Evolutionary conservation across 2,113 vertebrate species (phyloP), one percentile per base, ranked within the genome.

Genomic region (Trichomycterus rosablanca): DNA sequence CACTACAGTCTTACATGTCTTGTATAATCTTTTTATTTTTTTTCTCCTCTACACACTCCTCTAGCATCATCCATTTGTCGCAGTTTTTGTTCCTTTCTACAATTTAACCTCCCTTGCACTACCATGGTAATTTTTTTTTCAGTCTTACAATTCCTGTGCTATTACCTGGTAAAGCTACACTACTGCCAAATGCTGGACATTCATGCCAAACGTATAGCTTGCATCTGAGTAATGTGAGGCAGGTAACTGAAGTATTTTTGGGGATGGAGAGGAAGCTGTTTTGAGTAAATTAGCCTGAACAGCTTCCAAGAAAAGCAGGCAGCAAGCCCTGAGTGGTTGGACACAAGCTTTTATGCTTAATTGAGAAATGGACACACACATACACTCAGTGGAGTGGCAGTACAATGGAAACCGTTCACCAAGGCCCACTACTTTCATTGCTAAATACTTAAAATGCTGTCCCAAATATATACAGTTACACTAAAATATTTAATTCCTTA

Each of bases 141-240:
- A 15, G 2, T 39, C 43, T 32, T 16, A 39, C 16, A 37, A 56
- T 52, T 28, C 32, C 52, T 52, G 52, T 35, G 39, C 61, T 67
- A 37, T 56, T 37, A 40, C 46, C 34, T 51, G 30, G 56, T 63
- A 20, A 9, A 44, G 30, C 70, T 67, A 67, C 68, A 59, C 60
- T 40, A 52, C 69, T 70, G 68, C 73, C 75, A 74, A 76, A 75
- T 78, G 54, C 75, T 56, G 68, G 45, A 58, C 45, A 66, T 66
- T 22, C 64, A 65, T 49, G 46, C 68, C 58, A 68, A 74, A 72
- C 68, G 66, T 62, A 76, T 64, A 73, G 74, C 74, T 74, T 67
- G 72, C 63, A 70, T 74, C 67, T 78, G 76, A 70, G 74, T 81
- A 70, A 80, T 74, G 76, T 76, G 70, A 74, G 66, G 55, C 59